Evolutionary conservation across 2,113 vertebrate species (phyloP).

Genomic region (Anthoscopus minutus): DNA sequence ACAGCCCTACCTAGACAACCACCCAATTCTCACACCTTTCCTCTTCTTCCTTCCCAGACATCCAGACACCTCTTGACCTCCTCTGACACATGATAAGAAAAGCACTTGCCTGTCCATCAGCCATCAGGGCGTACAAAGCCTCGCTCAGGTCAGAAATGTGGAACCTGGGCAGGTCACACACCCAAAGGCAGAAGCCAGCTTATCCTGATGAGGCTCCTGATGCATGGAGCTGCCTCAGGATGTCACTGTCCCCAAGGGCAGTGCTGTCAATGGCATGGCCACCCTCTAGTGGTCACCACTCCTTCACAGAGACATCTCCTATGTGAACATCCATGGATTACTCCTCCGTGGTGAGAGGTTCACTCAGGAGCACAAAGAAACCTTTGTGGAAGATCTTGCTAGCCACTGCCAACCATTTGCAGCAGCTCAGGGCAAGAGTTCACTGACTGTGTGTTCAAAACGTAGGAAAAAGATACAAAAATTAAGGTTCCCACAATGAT

Average conservation of each 20-base stretch:
- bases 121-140: not conserved
- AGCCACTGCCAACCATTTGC: not conserved
- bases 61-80: not conserved
- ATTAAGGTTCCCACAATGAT: not conserved
- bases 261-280: not conserved
- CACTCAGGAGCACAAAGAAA: not conserved
- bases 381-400: not conserved
- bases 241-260: not conserved
- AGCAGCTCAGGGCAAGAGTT: not conserved
- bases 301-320: not conserved
- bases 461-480: not conserved
- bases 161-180: not conserved
- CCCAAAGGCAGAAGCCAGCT: not conserved
- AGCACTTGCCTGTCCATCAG: not conserved
- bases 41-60: not conserved
- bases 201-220: not conserved
- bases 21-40: not conserved
- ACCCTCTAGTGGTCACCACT: constrained; percentile 39
- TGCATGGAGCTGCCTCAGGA: not conserved
- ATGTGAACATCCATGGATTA: accelerated
- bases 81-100: not conserved
- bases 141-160: not conserved
- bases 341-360: not conserved
- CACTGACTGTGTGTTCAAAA: not conserved
- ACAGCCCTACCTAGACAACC: not conserved